phyloP scores from a whole-genome alignment of 1,140 invertebrate genomes.

The Belonocnema kinseyi region DNA sequence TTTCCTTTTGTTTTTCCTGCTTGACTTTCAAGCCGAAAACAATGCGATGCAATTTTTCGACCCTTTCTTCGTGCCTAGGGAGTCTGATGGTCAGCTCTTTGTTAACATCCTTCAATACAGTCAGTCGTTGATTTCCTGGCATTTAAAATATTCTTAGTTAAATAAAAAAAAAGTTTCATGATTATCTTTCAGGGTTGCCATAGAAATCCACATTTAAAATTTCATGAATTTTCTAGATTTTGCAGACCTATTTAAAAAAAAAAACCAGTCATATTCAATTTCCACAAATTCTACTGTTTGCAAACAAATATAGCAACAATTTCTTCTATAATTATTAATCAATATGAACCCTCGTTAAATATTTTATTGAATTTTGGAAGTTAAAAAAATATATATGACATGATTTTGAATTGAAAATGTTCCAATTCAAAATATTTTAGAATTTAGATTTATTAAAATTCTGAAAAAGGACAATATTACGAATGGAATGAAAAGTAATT shows the following conservation, averaged over 20 bases:
- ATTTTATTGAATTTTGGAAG: too few species aligned
- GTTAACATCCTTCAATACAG: slow-evolving; percentile 77
- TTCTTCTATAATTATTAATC: too few species aligned
- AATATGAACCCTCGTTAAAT: too few species aligned
- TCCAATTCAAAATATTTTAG: slow-evolving; percentile 33
- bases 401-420: too few species aligned
- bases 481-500: too few species aligned
- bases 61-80: slow-evolving; percentile 80
- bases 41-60: slow-evolving; percentile 79
- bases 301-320: too few species aligned
- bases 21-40: slow-evolving; percentile 75
- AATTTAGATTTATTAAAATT: background rate
- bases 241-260: too few species aligned
- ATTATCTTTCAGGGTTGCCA: background rate
- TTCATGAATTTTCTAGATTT: too few species aligned
- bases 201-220: too few species aligned
- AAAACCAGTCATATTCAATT: too few species aligned
- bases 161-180: slow-evolving; percentile 19
- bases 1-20: slow-evolving; percentile 75
- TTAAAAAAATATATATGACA: slow-evolving; percentile 14
- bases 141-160: slow-evolving; percentile 43
- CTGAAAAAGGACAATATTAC: too few species aligned
- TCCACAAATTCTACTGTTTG: too few species aligned
- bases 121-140: slow-evolving; percentile 73
- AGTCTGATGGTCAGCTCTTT: slow-evolving; percentile 76